Percentiles rank a stretch among this genome's conserved stretches.
Evolutionary conservation across 1,140 invertebrate genomes (phyloP).

Genomic region (Luehdorfia chinensis): DNA sequence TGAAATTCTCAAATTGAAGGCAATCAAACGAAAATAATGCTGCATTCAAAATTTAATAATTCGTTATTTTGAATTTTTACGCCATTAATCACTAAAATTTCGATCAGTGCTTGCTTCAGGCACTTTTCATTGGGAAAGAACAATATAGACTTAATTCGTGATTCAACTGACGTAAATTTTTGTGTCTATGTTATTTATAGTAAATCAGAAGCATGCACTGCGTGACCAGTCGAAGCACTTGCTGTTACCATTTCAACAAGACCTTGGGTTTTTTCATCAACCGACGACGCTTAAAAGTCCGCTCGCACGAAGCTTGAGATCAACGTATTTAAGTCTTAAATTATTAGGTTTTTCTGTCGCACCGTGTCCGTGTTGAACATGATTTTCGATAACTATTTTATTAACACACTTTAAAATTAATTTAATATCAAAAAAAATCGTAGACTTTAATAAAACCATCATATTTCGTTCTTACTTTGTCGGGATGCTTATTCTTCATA

Average conservation of each 20-base stretch:
- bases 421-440: no score
- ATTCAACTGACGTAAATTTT: constrained; percentile 10
- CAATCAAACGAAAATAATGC: no score
- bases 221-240: constrained; percentile 44
- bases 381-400: no score
- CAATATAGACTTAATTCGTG: constrained; percentile 6
- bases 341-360: constrained; percentile 1
- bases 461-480: no score
- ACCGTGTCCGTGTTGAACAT: not conserved
- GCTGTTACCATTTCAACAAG: constrained; percentile 53
- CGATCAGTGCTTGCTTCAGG: no score
- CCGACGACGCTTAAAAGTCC: not conserved
- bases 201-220: constrained; percentile 19
- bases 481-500: no score
- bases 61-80: no score
- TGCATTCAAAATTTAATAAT: no score
- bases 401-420: not conserved
- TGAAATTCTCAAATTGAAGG: no score
- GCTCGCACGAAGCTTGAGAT: constrained; percentile 3
- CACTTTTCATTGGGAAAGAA: constrained; percentile 1
- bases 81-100: no score
- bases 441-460: no score
- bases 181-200: constrained; percentile 6
- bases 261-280: constrained; percentile 54
- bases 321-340: constrained; percentile 8